Evolutionary conservation across 2,113 vertebrate species (phyloP), one percentile per base, ranked within the genome.

Genomic region (Boleophthalmus pectinirostris): DNA sequence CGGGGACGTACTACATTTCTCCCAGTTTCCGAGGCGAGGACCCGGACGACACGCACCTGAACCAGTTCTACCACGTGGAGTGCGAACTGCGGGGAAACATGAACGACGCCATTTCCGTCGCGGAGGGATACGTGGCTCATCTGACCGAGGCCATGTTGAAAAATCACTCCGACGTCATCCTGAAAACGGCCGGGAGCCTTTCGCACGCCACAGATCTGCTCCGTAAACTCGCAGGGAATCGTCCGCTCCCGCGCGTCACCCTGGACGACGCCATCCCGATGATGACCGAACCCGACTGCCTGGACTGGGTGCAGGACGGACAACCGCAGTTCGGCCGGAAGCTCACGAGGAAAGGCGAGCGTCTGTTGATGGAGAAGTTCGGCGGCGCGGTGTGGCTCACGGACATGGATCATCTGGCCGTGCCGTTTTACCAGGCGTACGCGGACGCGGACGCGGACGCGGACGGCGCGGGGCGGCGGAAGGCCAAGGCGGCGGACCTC

Each of bases 1-100:
- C 82, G 0, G 93, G 94, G 7, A 78, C 91, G 6, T 94, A 94
- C 67, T 94, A 94, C 33, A 85, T 94, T 68, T 94, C 94, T 10
- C 88, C 94, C 69, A 94, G 94, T 85, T 94, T 94, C 56, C 81
- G 94, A 80, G 94, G 93, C 5, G 94, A 94, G 78, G 92, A 94
- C 73, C 93, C 92, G 53, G 94, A 94, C 72, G 49, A 93, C 58
- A 92, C 94, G 45, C 94, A 94, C 80, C 82, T 94, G 65, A 94
- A 94, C 66, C 93, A 94, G 81, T 94, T 94, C 82, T 94, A 93
- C 80, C 94, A 94, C 3, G 91, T 94, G 3, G 94, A 94, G 81
- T 94, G 94, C 75, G 94, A 94, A 79, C 77, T 94, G 16, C 57
- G 93, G 67, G 94, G 94, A 47, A 82, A 92, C 74, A 93, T 94